Conservation (phyloP, 2,797 vertebrate species). For the Rhincodon typus region DNA sequence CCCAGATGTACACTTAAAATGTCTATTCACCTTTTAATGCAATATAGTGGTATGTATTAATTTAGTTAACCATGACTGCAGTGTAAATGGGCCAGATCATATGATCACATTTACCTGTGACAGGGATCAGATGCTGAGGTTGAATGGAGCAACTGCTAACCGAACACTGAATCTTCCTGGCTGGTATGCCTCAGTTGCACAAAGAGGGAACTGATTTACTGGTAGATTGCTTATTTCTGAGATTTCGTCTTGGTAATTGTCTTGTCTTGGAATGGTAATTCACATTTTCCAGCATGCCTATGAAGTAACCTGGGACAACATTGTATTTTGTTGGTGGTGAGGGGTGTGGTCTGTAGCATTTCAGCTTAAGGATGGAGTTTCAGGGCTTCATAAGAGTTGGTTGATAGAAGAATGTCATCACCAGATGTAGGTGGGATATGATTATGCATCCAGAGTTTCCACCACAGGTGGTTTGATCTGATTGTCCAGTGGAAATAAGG, state of each 20-base stretch:
- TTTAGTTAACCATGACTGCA: neutral
- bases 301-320: neutral
- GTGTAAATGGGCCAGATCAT: neutral
- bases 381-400: neutral
- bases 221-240: neutral
- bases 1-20: neutral
- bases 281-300: neutral
- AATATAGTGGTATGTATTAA: neutral
- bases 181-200: neutral
- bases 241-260: neutral
- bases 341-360: neutral
- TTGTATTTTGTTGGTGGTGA: neutral
- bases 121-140: neutral
- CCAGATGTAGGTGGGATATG: neutral
- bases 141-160: neutral
- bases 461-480: neutral
- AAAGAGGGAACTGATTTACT: neutral
- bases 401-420: constrained; percentile 1
- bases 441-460: neutral
- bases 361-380: neutral
- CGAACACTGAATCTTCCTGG: neutral
- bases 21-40: neutral
- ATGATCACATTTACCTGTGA: neutral
- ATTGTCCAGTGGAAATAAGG: neutral
- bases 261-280: neutral